A percentile compares a stretch with the other conserved stretches of the same genome.
Evolutionary conservation across 2,888 invertebrate genomes (phyloP).

Genomic region (Platycheirus albimanus): DNA sequence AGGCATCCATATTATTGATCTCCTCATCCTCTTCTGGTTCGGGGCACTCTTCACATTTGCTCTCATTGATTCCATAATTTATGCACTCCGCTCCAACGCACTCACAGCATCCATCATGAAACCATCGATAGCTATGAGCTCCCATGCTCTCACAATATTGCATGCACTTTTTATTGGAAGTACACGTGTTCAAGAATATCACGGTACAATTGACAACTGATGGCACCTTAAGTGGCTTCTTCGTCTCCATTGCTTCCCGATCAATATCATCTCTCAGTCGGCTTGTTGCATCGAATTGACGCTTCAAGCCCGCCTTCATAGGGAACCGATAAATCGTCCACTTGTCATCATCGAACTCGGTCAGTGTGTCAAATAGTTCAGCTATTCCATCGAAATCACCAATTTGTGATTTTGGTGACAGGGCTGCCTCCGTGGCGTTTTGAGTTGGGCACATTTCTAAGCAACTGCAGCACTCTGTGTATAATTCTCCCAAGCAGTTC

Average conservation of each 20-base stretch:
- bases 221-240: conserved; percentile 40
- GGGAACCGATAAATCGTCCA: conserved; percentile 80
- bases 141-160: conserved; percentile 81
- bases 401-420: conserved; percentile 90
- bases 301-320: conserved; percentile 76
- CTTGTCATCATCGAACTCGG: conserved; percentile 85
- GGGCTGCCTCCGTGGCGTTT: conserved; percentile 82
- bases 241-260: conserved; percentile 62
- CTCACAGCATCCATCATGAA: conserved; percentile 96
- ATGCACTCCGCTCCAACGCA: conserved; percentile 94
- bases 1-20: conserved; percentile 80
- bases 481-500: conserved; percentile 93
- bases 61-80: conserved; percentile 94
- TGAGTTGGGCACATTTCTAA: conserved; percentile 89
- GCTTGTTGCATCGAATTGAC: conserved; percentile 61
- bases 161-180: conserved; percentile 78
- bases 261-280: conserved; percentile 72
- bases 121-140: conserved; percentile 89
- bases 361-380: conserved; percentile 91
- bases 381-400: conserved; percentile 92
- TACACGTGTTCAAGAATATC: conserved; percentile 79
- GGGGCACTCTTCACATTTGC: conserved; percentile 87
- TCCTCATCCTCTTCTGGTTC: conserved; percentile 82
- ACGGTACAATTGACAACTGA: conserved; percentile 79
- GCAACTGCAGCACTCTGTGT: conserved; percentile 89